Percentiles rank a stretch among this genome's conserved stretches.
Conservation (phyloP, 2,113 vertebrate species). For the Syngnathoides biaculeatus region DNA sequence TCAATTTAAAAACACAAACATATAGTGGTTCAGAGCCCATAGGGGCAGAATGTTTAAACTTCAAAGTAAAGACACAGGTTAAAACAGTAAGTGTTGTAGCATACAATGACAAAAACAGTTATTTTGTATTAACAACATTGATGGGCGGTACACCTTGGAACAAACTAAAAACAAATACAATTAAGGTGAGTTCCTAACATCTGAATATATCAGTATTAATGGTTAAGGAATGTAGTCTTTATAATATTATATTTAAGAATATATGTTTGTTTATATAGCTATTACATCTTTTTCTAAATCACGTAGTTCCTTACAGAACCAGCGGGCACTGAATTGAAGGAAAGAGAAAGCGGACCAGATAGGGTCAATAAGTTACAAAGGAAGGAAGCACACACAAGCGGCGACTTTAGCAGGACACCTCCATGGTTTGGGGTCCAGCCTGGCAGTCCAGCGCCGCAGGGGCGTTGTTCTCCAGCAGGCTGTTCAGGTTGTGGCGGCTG, state of each 20-base stretch:
- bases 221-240: slow-evolving; percentile 45
- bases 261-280: slow-evolving; percentile 65
- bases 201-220: slow-evolving; percentile 42
- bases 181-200: slow-evolving; percentile 17
- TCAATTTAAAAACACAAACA: slow-evolving; percentile 16
- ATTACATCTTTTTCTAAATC: slow-evolving; percentile 60
- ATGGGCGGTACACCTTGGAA: slow-evolving; percentile 28
- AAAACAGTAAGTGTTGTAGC: slow-evolving; percentile 9
- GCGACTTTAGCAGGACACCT: slow-evolving; percentile 86
- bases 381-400: slow-evolving; percentile 13
- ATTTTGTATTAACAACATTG: slow-evolving; percentile 13
- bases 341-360: slow-evolving; percentile 21
- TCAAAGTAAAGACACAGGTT: slow-evolving; percentile 11
- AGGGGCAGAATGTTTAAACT: slow-evolving; percentile 18
- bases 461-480: slow-evolving; percentile 76
- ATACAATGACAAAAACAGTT: slow-evolving; percentile 1
- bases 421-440: slow-evolving; percentile 86
- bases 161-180: slow-evolving; percentile 53
- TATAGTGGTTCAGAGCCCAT: slow-evolving; percentile 14
- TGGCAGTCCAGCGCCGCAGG: slow-evolving; percentile 74
- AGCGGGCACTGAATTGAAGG: slow-evolving; percentile 29
- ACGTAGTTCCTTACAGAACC: slow-evolving; percentile 56
- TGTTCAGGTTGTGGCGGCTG: slow-evolving; percentile 83
- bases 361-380: slow-evolving; percentile 56
- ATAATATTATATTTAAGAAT: slow-evolving; percentile 52